These are phyloP conservation scores for Drosophila demipolita DNA, from an alignment of 2,888 invertebrate species.

Conservation along the genomic window DNA sequence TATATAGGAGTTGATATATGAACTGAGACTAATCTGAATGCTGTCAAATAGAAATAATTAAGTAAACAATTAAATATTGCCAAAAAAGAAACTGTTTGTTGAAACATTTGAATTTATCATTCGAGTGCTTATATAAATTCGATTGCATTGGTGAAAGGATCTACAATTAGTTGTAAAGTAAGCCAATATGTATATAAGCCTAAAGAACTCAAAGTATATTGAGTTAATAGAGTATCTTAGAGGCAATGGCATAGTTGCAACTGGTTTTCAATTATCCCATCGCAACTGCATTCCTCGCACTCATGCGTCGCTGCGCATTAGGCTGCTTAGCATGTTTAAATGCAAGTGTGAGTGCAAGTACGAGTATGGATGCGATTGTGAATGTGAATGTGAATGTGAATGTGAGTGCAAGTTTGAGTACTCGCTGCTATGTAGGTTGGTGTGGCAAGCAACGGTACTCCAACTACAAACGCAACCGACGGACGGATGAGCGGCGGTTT, in stretches of 20 bases:
- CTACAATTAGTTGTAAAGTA: background rate
- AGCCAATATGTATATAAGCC: background rate
- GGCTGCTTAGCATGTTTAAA: conserved; percentile 57
- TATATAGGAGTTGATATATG: background rate
- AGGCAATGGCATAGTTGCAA: conserved; percentile 11
- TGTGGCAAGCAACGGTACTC: conserved; percentile 77
- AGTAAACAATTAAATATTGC: background rate
- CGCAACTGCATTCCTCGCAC: conserved; percentile 65
- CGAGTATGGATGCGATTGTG: conserved; percentile 8
- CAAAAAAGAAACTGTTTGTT: background rate
- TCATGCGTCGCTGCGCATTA: conserved; percentile 55
- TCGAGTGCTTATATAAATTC: background rate
- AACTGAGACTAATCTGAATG: background rate
- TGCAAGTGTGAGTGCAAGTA: conserved; percentile 18
- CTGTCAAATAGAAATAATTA: background rate
- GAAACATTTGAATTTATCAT: background rate
- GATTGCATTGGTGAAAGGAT: background rate
- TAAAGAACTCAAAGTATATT: background rate
- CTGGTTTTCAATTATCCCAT: conserved; percentile 68
- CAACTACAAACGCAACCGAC: conserved; percentile 35
- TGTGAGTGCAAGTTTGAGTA: conserved; percentile 44
- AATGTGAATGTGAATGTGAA: conserved; percentile 12
- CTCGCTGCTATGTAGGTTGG: conserved; percentile 72
- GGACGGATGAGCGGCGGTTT: conserved; percentile 57
- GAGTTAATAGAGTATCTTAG: conserved; percentile 22